Conservation (phyloP, 2,888 invertebrate species). For the Phymatocera aterrima region DNA sequence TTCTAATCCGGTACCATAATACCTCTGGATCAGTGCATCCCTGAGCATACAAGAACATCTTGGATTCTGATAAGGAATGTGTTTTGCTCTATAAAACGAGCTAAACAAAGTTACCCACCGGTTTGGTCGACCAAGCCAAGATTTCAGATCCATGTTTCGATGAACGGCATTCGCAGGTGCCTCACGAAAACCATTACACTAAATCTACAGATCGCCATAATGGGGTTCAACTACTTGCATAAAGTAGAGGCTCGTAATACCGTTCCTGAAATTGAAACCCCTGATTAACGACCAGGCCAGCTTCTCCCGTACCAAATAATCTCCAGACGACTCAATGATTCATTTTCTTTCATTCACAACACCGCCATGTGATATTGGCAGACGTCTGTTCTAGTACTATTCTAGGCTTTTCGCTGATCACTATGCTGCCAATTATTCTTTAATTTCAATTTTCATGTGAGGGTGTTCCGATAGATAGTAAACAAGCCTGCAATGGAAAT, state of each 20-base stretch:
- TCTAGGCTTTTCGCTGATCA: neutral
- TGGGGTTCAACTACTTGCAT: constrained; percentile 23
- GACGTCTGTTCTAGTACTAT: neutral
- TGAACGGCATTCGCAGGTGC: constrained; percentile 24
- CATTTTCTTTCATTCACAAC: constrained; percentile 9
- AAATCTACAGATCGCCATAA: constrained; percentile 33
- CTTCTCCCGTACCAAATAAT: constrained; percentile 25
- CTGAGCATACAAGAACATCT: neutral
- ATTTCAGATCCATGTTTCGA: constrained; percentile 10
- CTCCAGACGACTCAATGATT: constrained; percentile 20
- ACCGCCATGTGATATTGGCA: neutral
- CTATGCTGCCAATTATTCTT: neutral
- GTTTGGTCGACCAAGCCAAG: neutral
- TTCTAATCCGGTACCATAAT: no score
- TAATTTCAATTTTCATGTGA: neutral
- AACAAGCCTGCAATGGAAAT: neutral
- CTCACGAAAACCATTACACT: constrained; percentile 11
- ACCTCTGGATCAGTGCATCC: no score
- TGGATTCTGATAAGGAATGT: neutral
- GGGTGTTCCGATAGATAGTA: neutral
- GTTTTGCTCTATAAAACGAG: neutral
- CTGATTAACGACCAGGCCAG: constrained; percentile 29
- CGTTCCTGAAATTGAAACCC: constrained; percentile 26
- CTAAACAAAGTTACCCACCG: neutral
- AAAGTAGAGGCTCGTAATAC: constrained; percentile 25